Percentiles rank a stretch among this genome's conserved stretches.
These are phyloP conservation scores for Phasianus colchicus DNA, from an alignment of 2,113 vertebrate genomes.

Conservation along the genomic window DNA sequence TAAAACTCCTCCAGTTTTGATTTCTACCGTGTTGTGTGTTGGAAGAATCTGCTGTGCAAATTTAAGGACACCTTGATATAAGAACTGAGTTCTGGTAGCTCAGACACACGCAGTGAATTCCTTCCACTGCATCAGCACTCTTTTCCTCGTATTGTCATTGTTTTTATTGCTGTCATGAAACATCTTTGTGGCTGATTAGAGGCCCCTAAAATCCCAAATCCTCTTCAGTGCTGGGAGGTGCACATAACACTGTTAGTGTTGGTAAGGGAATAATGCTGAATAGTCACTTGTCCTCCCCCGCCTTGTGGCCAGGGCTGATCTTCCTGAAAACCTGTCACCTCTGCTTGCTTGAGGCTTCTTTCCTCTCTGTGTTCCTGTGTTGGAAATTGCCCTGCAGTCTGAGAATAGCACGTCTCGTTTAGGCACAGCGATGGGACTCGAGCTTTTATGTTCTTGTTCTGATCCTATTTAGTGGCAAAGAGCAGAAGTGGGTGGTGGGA, in stretches of 20 bases:
- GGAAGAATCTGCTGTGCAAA: conserved; percentile 24
- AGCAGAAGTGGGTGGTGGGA: neutral
- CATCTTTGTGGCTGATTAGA: neutral
- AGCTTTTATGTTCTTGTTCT: conserved; percentile 19
- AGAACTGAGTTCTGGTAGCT: neutral
- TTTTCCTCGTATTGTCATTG: neutral
- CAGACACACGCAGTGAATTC: neutral
- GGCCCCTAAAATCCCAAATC: neutral
- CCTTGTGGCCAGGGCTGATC: conserved; percentile 7
- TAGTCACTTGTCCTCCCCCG: neutral
- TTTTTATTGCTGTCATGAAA: neutral
- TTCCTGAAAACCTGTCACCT: conserved; percentile 2
- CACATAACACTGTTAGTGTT: neutral
- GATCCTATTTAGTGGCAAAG: neutral
- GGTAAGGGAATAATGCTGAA: neutral
- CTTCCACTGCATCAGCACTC: neutral
- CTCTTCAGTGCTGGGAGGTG: neutral
- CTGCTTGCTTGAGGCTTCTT: neutral
- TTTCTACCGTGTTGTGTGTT: conserved; percentile 31
- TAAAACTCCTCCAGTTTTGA: conserved; percentile 1
- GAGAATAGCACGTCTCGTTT: neutral
- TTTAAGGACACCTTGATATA: neutral
- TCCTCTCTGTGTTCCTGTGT: neutral
- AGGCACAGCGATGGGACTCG: neutral
- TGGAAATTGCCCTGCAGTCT: rapidly evolving